A percentile compares a stretch with the other conserved stretches of the same genome.
phyloP scores from a whole-genome alignment of 2,888 invertebrate genomes.

The Lathronympha strigana region DNA sequence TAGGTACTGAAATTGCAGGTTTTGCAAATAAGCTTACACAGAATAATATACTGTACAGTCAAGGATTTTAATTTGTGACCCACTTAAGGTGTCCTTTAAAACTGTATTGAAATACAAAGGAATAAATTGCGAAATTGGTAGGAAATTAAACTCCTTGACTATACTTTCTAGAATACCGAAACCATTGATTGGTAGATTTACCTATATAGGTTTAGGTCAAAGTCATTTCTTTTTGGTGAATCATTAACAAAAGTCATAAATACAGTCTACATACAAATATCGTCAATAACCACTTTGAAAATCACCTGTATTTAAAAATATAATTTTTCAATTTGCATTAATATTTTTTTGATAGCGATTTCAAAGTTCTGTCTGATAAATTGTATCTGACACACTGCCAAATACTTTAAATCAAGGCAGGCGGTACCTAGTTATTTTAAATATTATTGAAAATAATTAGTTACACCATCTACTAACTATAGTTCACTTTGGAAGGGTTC shows the following conservation, averaged over 20 bases:
- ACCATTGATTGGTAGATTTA: neutral
- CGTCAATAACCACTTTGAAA: slow-evolving; percentile 2
- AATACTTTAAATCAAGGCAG: slow-evolving; percentile 15
- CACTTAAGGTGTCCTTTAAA: too few relatives aligned
- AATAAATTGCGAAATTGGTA: too few relatives aligned
- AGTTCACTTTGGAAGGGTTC: slow-evolving; percentile 39
- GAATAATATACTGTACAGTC: neutral
- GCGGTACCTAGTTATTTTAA: slow-evolving; percentile 21
- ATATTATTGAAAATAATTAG: slow-evolving; percentile 23
- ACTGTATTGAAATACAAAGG: too few relatives aligned
- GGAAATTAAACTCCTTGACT: too few relatives aligned
- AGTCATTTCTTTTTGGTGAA: neutral
- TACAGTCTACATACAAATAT: slow-evolving; percentile 2
- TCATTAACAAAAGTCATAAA: slow-evolving; percentile 1
- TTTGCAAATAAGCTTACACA: neutral
- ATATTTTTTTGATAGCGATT: neutral
- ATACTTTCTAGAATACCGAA: too few relatives aligned
- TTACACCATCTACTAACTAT: slow-evolving; percentile 27
- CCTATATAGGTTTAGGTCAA: neutral
- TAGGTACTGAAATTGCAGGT: slow-evolving; percentile 10
- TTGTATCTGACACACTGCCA: neutral
- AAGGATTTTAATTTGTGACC: too few relatives aligned
- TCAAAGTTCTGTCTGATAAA: neutral
- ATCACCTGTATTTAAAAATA: neutral
- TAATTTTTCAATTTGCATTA: neutral